A percentile compares a stretch with the other conserved stretches of the same genome.
phyloP scores from a whole-genome alignment of 2,113 vertebrate genomes.

The Nasalis larvatus region DNA sequence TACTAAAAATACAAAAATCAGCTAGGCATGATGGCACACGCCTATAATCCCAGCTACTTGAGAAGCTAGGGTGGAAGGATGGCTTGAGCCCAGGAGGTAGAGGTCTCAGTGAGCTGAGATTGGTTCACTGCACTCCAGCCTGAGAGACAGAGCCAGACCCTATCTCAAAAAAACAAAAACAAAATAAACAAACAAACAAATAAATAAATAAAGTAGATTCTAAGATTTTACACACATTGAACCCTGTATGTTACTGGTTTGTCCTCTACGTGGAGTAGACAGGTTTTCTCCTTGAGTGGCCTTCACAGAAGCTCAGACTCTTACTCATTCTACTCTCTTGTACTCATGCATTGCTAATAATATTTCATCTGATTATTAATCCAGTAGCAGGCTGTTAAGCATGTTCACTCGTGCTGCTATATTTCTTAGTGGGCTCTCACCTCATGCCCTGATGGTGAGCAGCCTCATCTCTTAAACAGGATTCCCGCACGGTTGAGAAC shows the following conservation, averaged over 20 bases:
- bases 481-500: fast-evolving
- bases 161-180: not conserved
- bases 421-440: too few species aligned
- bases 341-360: not conserved
- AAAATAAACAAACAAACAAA: too few species aligned
- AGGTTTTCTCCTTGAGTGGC: not conserved
- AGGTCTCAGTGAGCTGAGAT: not conserved
- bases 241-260: not conserved
- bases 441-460: not conserved
- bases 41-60: not conserved
- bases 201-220: not conserved
- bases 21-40: not conserved
- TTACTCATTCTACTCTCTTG: not conserved
- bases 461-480: not conserved
- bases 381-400: not conserved
- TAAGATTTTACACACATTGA: not conserved
- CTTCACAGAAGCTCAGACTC: not conserved
- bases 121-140: not conserved
- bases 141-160: not conserved
- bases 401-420: not conserved
- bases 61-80: not conserved
- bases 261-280: not conserved
- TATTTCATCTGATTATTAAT: not conserved
- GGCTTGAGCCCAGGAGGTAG: not conserved
- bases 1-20: not conserved